Evolutionary conservation across 1,140 invertebrate genomes (phyloP).

Genomic region (Ptiloglossa arizonensis): DNA sequence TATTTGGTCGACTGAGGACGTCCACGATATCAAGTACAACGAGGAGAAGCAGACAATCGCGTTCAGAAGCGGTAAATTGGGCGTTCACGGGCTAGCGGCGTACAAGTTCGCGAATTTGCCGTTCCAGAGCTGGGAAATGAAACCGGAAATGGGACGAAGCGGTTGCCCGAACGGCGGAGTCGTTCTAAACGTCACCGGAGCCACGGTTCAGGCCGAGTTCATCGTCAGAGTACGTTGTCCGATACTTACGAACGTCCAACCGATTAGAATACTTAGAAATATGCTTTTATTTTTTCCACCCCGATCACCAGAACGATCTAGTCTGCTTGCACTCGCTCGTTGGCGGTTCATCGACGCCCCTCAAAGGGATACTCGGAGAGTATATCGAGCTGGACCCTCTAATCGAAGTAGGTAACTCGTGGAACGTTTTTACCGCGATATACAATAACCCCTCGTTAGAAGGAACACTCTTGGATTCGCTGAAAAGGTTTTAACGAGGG

Average conservation of each 20-base stretch:
- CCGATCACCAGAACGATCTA: constrained; percentile 78
- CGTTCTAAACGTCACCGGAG: constrained; percentile 85
- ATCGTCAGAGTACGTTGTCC: constrained; percentile 81
- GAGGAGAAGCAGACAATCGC: constrained; percentile 90
- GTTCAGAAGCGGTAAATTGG: constrained; percentile 88
- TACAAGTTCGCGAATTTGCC: constrained; percentile 90
- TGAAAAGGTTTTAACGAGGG: too few species aligned
- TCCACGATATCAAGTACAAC: constrained; percentile 92
- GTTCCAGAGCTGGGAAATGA: constrained; percentile 92
- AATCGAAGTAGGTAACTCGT: constrained; percentile 67
- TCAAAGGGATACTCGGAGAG: constrained; percentile 83
- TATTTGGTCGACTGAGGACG: constrained; percentile 88
- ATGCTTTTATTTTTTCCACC: neutral
- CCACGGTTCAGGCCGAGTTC: constrained; percentile 87
- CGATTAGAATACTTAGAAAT: too few species aligned
- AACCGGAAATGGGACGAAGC: constrained; percentile 83
- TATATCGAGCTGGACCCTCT: constrained; percentile 82
- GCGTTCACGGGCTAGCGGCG: constrained; percentile 88
- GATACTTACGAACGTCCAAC: too few species aligned
- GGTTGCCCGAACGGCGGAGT: constrained; percentile 80
- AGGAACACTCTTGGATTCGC: too few species aligned
- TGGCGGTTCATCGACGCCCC: constrained; percentile 82
- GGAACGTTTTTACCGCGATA: neutral
- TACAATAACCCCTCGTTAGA: too few species aligned
- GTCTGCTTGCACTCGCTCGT: constrained; percentile 83